Base-by-base conservation (phyloP, 2,888 invertebrate species). In the Noctua pronuba region DNA sequence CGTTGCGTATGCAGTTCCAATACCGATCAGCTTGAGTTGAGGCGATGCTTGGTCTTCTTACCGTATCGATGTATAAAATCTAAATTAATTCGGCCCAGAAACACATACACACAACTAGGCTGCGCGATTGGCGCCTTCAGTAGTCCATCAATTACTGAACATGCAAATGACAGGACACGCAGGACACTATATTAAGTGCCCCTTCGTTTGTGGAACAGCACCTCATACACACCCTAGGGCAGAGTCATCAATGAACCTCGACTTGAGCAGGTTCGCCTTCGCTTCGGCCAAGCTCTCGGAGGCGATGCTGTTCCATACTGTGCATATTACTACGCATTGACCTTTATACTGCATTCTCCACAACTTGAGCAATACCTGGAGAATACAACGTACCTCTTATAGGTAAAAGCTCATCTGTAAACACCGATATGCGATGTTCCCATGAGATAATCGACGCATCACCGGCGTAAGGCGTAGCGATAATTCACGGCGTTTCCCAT, bases 361-460 rank as follows among this genome's bases (percentile, higher is more conserved):
- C 58, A 44, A 38, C 58, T 64, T 71, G 16, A 58, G 55, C 49
- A 77, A 69, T 62, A 60, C 28, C 24, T 28, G 52, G 16, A 64
- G 16, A 70, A 65, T 35, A 35, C 66, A 69, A n/a, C 18, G 21
- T 24, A 73, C 64, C 46, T 73, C 41, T 58, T 41, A 77, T 62
- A 80, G 49, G 44, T 74, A 66, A 74, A 66, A 80, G 46, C 46
- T 62, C 67, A 84, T 77, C 66, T 28, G 68, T 76, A 84, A 84
- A 79, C 76, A 75, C 66, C 52, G 81, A 77, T 74, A 77, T 73
- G 21, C 41, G 72, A 60, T 52, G 75, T 86, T 89, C 86, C 83
- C 86, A 86, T 86, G 82, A 79, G 79, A 85, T 87, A 83, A 85
- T 84, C 67, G 73, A 69, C 74, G 80, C 80, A 79, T 85, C 83